These are phyloP conservation scores for Sycophila sp. DNA, from an alignment of 1,140 invertebrate species.

Conservation along the genomic window DNA sequence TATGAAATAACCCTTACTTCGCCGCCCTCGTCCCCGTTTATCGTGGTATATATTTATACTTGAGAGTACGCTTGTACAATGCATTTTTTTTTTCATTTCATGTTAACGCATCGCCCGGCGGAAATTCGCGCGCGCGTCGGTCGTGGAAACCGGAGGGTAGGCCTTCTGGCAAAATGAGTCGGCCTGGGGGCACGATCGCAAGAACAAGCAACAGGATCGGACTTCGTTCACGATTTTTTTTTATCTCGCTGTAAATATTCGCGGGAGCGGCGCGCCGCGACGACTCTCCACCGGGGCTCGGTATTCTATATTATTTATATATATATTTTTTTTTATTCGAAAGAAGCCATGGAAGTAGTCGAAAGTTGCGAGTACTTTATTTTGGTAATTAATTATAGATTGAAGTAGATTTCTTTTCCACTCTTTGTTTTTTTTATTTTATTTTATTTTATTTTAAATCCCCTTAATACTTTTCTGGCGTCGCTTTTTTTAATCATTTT, in stretches of 20 bases:
- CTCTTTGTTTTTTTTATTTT: too few species aligned
- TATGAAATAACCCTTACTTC: conserved; percentile 27
- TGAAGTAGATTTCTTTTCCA: conserved; percentile 46
- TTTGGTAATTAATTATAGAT: conserved; percentile 45
- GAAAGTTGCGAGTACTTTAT: conserved; percentile 38
- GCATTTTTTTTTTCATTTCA: conserved; percentile 2
- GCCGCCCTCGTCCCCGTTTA: neutral
- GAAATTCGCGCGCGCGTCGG: neutral
- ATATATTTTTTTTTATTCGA: conserved; percentile 37
- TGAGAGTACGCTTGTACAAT: conserved; percentile 16
- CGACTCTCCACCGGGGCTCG: neutral
- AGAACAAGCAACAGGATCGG: neutral
- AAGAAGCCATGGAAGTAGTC: conserved; percentile 35
- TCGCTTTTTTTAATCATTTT: too few species aligned
- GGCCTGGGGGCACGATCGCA: too few species aligned
- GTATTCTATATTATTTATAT: neutral
- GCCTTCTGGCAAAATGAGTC: too few species aligned
- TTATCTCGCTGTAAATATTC: neutral
- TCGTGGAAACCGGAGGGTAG: too few species aligned
- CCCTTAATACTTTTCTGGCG: conserved; percentile 38
- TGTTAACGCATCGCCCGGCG: neutral
- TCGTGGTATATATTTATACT: neutral
- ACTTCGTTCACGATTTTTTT: neutral
- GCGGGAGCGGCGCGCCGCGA: neutral
- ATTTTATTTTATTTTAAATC: too few species aligned